A percentile compares a stretch with the other conserved stretches of the same genome.
These are phyloP conservation scores for Microctenopoma lineatum DNA, from an alignment of 2,797 vertebrate genomes.

Conservation along the genomic window DNA sequence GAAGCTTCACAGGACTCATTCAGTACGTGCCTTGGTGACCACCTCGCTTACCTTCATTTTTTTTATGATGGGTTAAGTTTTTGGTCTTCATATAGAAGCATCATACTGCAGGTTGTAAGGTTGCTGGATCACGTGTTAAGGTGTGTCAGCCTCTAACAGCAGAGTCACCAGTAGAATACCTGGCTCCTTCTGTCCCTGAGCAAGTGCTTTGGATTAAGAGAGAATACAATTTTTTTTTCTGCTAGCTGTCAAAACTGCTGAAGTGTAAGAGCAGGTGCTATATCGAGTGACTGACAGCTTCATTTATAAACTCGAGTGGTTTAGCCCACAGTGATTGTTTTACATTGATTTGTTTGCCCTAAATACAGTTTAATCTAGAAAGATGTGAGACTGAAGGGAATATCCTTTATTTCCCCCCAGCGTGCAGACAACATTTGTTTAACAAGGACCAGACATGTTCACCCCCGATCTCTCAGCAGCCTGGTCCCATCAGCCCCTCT, in stretches of 20 bases:
- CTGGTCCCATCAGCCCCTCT: constrained; percentile 30
- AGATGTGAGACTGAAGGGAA: not conserved
- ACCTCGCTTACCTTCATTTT: too few relatives aligned
- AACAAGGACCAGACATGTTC: constrained; percentile 40
- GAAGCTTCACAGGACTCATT: too few relatives aligned
- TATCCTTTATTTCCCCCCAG: constrained; percentile 1
- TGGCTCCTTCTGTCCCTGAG: too few relatives aligned
- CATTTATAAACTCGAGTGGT: constrained; percentile 27
- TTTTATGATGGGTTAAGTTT: too few relatives aligned
- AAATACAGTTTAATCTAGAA: constrained; percentile 16
- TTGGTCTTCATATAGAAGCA: constrained; percentile 3
- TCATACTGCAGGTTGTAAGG: not conserved
- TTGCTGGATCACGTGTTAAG: too few relatives aligned
- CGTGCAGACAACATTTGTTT: constrained; percentile 53
- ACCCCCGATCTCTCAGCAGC: constrained; percentile 34
- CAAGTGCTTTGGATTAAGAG: not conserved
- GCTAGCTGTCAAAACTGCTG: constrained; percentile 27
- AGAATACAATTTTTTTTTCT: constrained; percentile 20
- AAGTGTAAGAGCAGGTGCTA: constrained; percentile 30
- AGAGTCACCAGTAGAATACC: too few relatives aligned
- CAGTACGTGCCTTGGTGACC: too few relatives aligned
- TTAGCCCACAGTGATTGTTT: constrained; percentile 11
- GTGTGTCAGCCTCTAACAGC: too few relatives aligned
- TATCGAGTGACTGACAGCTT: constrained; percentile 17
- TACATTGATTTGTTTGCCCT: constrained; percentile 5